phyloP scores from a whole-genome alignment of 2,888 invertebrate genomes.

The Gonocerus acuteangulatus region DNA sequence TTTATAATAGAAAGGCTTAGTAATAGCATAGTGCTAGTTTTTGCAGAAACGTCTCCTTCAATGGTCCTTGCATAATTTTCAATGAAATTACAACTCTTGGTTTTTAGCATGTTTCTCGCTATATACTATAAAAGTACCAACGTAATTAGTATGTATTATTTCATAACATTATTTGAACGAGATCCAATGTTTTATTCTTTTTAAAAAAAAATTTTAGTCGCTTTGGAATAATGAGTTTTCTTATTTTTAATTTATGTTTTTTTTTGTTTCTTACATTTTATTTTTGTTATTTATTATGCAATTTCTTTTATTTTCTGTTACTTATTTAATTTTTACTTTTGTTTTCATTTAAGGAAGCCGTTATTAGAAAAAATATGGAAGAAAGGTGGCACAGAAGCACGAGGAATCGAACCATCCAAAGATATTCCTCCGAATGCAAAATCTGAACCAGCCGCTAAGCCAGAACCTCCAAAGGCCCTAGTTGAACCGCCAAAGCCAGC shows the following conservation, averaged over 20 bases:
- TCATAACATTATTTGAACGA: too few relatives aligned
- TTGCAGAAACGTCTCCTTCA: too few relatives aligned
- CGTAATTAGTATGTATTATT: too few relatives aligned
- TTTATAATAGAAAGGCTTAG: too few relatives aligned
- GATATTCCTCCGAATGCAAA: constrained; percentile 8
- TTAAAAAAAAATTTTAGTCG: too few relatives aligned
- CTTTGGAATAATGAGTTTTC: too few relatives aligned
- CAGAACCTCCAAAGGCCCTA: constrained; percentile 2
- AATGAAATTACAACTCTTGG: too few relatives aligned
- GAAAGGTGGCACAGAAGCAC: neutral
- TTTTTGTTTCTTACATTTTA: neutral
- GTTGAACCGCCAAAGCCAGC: constrained; percentile 1
- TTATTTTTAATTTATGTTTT: neutral
- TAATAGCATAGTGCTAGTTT: too few relatives aligned
- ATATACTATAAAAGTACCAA: too few relatives aligned
- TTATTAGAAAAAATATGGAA: constrained; percentile 8
- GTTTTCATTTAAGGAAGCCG: constrained; percentile 13
- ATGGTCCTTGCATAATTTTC: too few relatives aligned
- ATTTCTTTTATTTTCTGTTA: neutral
- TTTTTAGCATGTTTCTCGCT: too few relatives aligned
- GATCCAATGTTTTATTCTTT: too few relatives aligned
- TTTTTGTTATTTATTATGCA: neutral
- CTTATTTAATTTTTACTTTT: neutral
- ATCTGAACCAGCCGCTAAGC: constrained; percentile 11
- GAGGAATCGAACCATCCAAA: constrained; percentile 3